phyloP scores from a whole-genome alignment of 2,797 vertebrate genomes.

The Peromyscus attwateri region DNA sequence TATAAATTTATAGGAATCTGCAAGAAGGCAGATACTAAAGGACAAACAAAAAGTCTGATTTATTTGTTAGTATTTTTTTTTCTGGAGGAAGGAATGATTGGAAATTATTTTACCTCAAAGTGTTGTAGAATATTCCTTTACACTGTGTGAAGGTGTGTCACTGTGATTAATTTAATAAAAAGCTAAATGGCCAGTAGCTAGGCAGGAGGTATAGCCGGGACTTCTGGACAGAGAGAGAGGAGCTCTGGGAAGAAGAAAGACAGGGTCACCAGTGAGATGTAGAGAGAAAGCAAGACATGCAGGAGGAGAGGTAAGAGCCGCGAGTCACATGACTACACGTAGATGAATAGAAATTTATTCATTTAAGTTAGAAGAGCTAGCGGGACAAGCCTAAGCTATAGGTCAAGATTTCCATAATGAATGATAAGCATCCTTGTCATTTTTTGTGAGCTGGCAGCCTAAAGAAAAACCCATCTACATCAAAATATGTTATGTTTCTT shows the following conservation, averaged over 20 bases:
- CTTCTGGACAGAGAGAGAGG: neutral
- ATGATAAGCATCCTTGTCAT: neutral
- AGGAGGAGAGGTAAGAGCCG: neutral
- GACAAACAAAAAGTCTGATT: neutral
- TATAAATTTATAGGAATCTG: neutral
- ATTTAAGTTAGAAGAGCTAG: neutral
- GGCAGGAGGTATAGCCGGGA: neutral
- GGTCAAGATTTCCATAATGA: neutral
- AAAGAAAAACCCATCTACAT: neutral
- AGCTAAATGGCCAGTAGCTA: neutral
- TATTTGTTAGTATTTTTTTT: neutral
- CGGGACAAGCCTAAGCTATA: neutral
- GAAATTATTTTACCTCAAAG: neutral
- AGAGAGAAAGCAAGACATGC: neutral
- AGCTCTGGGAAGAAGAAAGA: neutral
- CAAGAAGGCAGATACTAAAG: neutral
- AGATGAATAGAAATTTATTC: neutral
- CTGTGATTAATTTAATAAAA: neutral
- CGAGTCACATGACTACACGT: accelerated
- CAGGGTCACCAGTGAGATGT: neutral
- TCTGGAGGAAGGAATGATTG: neutral
- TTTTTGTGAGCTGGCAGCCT: neutral
- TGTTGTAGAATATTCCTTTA: neutral
- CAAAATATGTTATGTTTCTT: neutral
- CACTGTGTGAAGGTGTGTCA: neutral